These are phyloP conservation scores for Dicycla oo DNA, from an alignment of 2,888 invertebrate genomes.

Conservation along the genomic window DNA sequence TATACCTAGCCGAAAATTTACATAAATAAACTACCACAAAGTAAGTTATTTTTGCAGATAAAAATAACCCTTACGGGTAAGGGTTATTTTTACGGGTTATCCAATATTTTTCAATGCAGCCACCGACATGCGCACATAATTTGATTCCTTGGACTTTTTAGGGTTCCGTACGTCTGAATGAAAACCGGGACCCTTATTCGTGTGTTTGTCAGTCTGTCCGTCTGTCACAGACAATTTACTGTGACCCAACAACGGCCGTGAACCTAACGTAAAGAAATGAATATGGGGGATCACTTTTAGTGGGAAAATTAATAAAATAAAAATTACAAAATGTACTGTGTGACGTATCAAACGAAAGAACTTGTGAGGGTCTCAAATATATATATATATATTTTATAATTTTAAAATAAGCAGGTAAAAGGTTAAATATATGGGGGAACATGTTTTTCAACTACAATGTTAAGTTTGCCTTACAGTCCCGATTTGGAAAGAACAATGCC, in stretches of 20 bases:
- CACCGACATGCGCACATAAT: background rate
- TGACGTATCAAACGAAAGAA: too few relatives aligned
- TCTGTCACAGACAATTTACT: background rate
- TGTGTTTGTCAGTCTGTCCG: background rate
- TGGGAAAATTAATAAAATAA: background rate
- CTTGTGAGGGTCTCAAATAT: too few relatives aligned
- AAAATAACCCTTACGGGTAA: background rate
- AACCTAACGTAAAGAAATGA: too few relatives aligned
- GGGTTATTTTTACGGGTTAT: too few relatives aligned
- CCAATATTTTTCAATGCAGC: slow-evolving; percentile 3
- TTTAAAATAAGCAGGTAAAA: too few relatives aligned
- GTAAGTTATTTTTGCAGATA: background rate
- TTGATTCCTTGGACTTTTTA: background rate
- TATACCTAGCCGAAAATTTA: background rate
- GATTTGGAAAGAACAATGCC: too few relatives aligned
- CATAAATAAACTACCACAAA: background rate
- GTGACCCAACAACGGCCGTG: too few relatives aligned
- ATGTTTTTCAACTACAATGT: background rate
- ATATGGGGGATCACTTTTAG: too few relatives aligned
- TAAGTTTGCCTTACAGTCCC: background rate
- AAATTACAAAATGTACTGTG: background rate
- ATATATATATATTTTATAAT: too few relatives aligned
- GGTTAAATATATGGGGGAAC: background rate
- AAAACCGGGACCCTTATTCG: background rate
- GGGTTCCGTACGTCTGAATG: background rate